These are phyloP conservation scores for Carlito syrichta DNA, from an alignment of 2,113 vertebrate species.

Conservation along the genomic window DNA sequence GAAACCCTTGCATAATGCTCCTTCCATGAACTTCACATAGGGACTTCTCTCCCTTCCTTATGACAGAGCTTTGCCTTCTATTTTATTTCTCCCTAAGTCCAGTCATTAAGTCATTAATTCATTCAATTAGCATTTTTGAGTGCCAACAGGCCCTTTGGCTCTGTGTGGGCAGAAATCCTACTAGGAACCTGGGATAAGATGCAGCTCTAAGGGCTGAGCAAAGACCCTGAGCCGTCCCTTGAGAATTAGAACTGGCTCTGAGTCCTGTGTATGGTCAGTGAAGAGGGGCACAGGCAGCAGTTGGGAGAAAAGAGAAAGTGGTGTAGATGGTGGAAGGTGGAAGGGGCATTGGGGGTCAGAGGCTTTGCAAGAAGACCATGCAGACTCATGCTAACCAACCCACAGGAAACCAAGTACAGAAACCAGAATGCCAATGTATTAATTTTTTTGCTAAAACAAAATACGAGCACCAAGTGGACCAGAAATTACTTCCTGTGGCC, in stretches of 20 bases:
- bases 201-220: rapidly evolving
- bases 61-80: neutral
- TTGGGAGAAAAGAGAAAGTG: neutral
- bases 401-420: neutral
- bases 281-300: neutral
- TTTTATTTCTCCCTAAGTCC: rapidly evolving
- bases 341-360: neutral
- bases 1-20: rapidly evolving
- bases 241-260: neutral
- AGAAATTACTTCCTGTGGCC: neutral
- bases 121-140: neutral
- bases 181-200: neutral
- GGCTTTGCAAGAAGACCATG: neutral
- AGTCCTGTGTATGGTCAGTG: neutral
- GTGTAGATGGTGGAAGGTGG: rapidly evolving
- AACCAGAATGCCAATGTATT: neutral
- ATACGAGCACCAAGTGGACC: neutral
- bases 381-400: neutral
- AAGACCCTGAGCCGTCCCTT: neutral
- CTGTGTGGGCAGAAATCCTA: neutral
- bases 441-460: neutral
- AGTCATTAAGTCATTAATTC: neutral
- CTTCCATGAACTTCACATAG: neutral
- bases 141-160: neutral
- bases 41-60: too few species aligned